A percentile compares a stretch with the other conserved stretches of the same genome.
These are phyloP conservation scores for Labeo calbasu DNA, from an alignment of 2,797 vertebrate genomes.

Conservation along the genomic window DNA sequence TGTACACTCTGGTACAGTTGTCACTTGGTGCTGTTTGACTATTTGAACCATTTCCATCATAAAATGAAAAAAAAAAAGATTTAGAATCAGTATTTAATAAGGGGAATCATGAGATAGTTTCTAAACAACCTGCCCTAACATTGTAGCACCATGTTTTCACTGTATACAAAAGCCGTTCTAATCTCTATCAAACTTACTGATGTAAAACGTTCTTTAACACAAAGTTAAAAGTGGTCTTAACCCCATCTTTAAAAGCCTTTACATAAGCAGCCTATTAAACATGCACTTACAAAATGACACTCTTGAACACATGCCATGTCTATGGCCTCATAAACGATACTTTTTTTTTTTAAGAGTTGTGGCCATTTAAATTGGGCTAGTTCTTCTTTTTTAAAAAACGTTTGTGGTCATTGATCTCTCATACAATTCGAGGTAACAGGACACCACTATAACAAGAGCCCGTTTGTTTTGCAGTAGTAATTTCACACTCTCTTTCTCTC, in stretches of 20 bases:
- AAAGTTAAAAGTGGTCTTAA: slow-evolving; percentile 3
- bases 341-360: not conserved
- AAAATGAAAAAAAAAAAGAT: not conserved
- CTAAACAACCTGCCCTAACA: not conserved
- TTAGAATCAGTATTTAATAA: not conserved
- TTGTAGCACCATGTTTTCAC: not conserved
- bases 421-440: not conserved
- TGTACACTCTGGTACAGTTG: no score
- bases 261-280: not conserved
- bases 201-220: not conserved
- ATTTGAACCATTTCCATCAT: not conserved
- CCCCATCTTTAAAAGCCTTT: not conserved
- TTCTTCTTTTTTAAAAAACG: no score
- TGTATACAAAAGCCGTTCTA: not conserved
- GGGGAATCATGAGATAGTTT: not conserved
- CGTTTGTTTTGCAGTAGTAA: not conserved
- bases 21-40: not conserved
- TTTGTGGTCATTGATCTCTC: not conserved
- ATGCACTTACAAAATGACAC: not conserved
- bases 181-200: not conserved
- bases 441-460: not conserved
- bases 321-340: not conserved
- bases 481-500: slow-evolving; percentile 31
- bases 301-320: not conserved
- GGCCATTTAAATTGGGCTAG: not conserved